Conservation (phyloP, 1,140 invertebrate genomes). For the Melipona quadrifasciata region DNA sequence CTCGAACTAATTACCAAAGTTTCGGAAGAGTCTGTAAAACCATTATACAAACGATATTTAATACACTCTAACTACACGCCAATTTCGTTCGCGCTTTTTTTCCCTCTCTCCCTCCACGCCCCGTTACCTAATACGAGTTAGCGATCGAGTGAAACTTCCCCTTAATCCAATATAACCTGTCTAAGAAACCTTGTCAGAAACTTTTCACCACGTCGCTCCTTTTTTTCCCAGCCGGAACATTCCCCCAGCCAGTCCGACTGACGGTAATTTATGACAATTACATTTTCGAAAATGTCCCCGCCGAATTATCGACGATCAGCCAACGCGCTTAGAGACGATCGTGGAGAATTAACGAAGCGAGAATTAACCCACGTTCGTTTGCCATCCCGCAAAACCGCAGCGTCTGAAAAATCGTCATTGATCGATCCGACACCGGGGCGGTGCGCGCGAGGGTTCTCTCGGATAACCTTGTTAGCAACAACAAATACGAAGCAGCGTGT, state of each 20-base stretch:
- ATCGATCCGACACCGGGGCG: background rate
- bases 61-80: slow-evolving; percentile 45
- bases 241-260: background rate
- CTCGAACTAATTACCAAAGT: slow-evolving; percentile 63
- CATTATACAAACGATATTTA: slow-evolving; percentile 61
- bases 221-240: background rate
- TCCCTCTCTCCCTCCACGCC: background rate
- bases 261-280: no score
- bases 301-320: background rate
- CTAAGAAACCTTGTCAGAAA: slow-evolving; percentile 13
- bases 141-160: slow-evolving; percentile 39
- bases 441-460: background rate
- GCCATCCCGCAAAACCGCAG: background rate
- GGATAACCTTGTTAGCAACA: slow-evolving; percentile 38
- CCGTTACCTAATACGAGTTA: slow-evolving; percentile 34
- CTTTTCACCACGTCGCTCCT: background rate
- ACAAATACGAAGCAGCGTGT: slow-evolving; percentile 24
- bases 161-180: slow-evolving; percentile 29
- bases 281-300: background rate
- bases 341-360: background rate
- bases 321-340: no score
- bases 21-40: slow-evolving; percentile 49
- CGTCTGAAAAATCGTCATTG: background rate
- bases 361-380: background rate
- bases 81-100: slow-evolving; percentile 2